Conservation (phyloP, 2,797 vertebrate genomes). For the Bovichtus variegatus region DNA sequence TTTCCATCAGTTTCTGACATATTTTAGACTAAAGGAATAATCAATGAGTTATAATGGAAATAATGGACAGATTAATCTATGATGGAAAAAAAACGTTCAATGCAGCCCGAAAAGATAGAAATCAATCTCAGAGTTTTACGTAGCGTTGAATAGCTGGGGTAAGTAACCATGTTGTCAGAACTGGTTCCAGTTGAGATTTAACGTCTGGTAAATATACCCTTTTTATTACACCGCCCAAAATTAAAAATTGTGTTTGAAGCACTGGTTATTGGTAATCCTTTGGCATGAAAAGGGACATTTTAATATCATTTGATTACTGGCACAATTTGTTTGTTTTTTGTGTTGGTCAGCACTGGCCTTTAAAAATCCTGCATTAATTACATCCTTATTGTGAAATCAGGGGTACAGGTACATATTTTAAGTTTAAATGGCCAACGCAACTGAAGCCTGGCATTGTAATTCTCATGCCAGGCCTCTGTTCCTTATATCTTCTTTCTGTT, state of each 20-base stretch:
- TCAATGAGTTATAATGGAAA: background rate
- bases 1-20: background rate
- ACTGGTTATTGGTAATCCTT: conserved; percentile 11
- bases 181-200: conserved; percentile 1
- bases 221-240: conserved; percentile 17
- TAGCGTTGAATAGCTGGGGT: background rate
- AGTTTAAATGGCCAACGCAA: background rate
- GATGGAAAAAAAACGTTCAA: background rate
- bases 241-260: background rate
- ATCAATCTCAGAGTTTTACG: background rate
- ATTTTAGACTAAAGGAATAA: background rate
- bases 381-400: conserved; percentile 20
- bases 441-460: background rate
- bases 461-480: conserved; percentile 21
- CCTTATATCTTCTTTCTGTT: conserved; percentile 34
- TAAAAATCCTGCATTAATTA: conserved; percentile 1
- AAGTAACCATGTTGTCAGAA: background rate
- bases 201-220: background rate
- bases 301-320: conserved; percentile 11
- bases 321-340: conserved; percentile 2
- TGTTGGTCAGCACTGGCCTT: background rate
- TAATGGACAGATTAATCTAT: background rate
- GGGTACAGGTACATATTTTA: background rate
- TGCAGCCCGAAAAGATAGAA: background rate
- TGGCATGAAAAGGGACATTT: background rate